Percentiles rank a stretch among this genome's conserved stretches.
phyloP scores from a whole-genome alignment of 2,888 invertebrate genomes.

The Nemapogon koenigi region DNA sequence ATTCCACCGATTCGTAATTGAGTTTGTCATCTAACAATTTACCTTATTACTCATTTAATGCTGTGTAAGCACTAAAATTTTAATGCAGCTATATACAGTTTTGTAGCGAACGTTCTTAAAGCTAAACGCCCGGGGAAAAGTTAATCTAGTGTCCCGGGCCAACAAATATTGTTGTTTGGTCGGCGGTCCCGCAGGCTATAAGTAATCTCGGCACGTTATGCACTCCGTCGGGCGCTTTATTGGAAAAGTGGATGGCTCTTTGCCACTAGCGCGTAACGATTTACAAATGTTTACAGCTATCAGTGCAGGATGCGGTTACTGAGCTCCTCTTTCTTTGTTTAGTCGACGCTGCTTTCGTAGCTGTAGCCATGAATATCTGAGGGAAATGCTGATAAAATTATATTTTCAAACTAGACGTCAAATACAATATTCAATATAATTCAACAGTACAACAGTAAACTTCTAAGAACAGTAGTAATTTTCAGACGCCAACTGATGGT shows the following conservation, averaged over 20 bases:
- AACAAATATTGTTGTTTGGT: constrained; percentile 58
- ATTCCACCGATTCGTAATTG: too few relatives aligned
- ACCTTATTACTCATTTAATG: too few relatives aligned
- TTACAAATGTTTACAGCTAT: constrained; percentile 24
- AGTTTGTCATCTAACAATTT: too few relatives aligned
- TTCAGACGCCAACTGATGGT: constrained; percentile 19
- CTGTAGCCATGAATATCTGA: too few relatives aligned
- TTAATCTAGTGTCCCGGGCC: constrained; percentile 50
- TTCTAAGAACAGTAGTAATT: constrained; percentile 13
- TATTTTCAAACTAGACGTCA: too few relatives aligned
- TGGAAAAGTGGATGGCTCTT: constrained; percentile 42
- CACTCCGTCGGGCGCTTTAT: constrained; percentile 47
- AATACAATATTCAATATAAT: too few relatives aligned
- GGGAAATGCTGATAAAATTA: too few relatives aligned
- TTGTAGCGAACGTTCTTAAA: constrained; percentile 5
- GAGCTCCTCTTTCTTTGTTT: background rate
- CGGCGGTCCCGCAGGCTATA: constrained; percentile 39
- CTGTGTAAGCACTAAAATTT: constrained; percentile 7
- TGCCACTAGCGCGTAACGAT: constrained; percentile 18
- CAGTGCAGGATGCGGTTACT: background rate
- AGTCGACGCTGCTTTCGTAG: background rate
- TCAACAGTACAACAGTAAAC: constrained; percentile 7
- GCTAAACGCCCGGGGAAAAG: constrained; percentile 41
- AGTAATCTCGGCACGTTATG: constrained; percentile 57
- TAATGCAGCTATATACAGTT: constrained; percentile 8